Evolutionary conservation across 2,888 invertebrate species (phyloP).

Genomic region (Epinotia brunnichana): DNA sequence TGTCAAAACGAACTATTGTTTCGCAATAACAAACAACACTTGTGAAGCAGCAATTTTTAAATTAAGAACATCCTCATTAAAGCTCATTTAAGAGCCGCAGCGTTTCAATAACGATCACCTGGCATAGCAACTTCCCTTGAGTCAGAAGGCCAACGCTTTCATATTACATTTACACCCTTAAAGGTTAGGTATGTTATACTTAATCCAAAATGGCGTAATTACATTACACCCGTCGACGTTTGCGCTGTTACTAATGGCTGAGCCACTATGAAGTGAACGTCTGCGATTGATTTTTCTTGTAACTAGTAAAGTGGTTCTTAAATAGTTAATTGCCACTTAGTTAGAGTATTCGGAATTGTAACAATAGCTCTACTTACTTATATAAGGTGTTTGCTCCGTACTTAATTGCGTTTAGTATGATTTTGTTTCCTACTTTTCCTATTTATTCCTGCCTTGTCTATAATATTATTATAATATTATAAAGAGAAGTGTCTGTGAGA

Average conservation of each 20-base stretch:
- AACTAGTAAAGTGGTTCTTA: background rate
- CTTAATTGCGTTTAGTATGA: background rate
- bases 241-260: background rate
- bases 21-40: too few relatives aligned
- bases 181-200: background rate
- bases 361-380: background rate
- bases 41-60: too few relatives aligned
- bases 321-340: constrained; percentile 5
- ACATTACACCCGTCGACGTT: background rate
- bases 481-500: too few relatives aligned
- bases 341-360: background rate
- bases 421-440: background rate
- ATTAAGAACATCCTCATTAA: too few relatives aligned
- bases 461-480: too few relatives aligned
- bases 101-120: too few relatives aligned
- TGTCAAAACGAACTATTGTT: too few relatives aligned
- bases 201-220: constrained; percentile 1
- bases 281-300: constrained; percentile 5
- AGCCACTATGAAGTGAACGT: background rate
- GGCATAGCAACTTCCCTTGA: background rate
- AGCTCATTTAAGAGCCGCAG: too few relatives aligned
- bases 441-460: background rate
- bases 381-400: background rate
- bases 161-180: background rate
- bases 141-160: background rate